Evolutionary conservation across 30 jellyfish, hydroid and myxozoan genomes (phyloP).

Genomic region (Chrysaora quinquecirrha): DNA sequence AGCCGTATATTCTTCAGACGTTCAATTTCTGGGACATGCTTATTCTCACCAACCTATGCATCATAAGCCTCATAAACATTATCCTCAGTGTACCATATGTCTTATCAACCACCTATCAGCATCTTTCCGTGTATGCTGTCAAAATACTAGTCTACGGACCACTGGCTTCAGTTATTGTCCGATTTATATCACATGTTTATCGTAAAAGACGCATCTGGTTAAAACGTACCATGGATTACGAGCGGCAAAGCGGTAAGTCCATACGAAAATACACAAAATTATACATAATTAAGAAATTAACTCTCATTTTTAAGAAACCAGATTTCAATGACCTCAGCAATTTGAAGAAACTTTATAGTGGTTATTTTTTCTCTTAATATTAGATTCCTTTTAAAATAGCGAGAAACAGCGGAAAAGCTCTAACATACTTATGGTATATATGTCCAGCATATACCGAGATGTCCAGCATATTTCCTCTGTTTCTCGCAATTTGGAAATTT

Average conservation of each 20-base stretch:
- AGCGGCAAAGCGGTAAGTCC: conserved; percentile 30
- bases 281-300: no score
- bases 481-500: no score
- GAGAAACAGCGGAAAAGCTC: no score
- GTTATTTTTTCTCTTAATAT: no score
- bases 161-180: conserved; percentile 30
- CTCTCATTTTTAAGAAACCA: no score
- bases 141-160: conserved; percentile 74
- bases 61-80: conserved; percentile 72
- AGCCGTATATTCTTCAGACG: conserved; percentile 84
- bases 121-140: neutral
- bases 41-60: conserved; percentile 71
- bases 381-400: no score
- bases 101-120: conserved; percentile 27
- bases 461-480: no score
- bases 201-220: conserved; percentile 10
- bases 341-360: no score
- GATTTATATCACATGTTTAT: conserved; percentile 32
- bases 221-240: neutral
- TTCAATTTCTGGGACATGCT: conserved; percentile 89
- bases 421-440: no score
- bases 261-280: no score
- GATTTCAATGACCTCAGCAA: no score
- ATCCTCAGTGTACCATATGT: conserved; percentile 79
- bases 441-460: no score